Base-by-base conservation (phyloP, 1,140 invertebrate species). In the Samia ricini region DNA sequence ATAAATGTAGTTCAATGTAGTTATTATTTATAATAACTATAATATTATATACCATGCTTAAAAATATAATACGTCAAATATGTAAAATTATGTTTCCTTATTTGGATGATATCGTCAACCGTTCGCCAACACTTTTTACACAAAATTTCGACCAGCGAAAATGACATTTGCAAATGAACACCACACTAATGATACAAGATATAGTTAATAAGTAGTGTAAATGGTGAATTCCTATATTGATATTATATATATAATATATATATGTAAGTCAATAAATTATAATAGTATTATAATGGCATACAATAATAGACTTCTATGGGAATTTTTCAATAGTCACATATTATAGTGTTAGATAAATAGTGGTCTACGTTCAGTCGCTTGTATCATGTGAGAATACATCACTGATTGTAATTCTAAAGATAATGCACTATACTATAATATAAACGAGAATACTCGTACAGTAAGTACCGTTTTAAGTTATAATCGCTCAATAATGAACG, bases 401-500 rank as follows among this genome's bases (percentile, higher is more conserved):
- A 81, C 77, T 65, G 68, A 77, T 33, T 68, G 51, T 71, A 70
- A 66, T 23, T 62, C 62, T 78, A 77, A 79, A 74, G 65, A 74
- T 72, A 67, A 80, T 75, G 82, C 85, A 88, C 85, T 85, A 85
- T 71, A 68, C 73, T 81, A 81, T 71, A 60, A 72, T 60, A 71
- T 64, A 68, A 69, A 72, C 60, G 71, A 65, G 60, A 66, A 63
- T 69, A 63, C 64, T 67, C 60, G 61, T 67, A 65, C 66, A 23
- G 36, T 81, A 42, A 23, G 36, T 81, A 42, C 33, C 12, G 33
- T 42, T 42, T 0, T 42, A 42, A 42, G 33, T 42, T 42, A 42
- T 42, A 69, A 81, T 85, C 85, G 86, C 85, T 88, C 85, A 88
- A 88, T 81, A 81, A 80, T 80, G 74, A 79, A 83, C 68, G 69